Conservation (phyloP, 2,888 invertebrate species). For the Andrena dorsata region DNA sequence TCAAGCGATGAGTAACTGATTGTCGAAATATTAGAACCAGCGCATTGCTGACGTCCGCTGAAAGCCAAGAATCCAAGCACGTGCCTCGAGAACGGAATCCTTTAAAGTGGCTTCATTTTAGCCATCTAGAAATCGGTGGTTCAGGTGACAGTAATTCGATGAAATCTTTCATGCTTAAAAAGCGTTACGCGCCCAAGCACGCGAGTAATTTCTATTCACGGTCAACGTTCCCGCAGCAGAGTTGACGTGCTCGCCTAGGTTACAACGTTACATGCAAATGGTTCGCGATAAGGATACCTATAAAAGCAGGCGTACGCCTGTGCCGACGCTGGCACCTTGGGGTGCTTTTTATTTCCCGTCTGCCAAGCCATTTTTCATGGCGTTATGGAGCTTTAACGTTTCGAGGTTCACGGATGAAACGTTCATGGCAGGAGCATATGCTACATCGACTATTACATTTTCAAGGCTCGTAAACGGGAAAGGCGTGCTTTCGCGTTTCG, state of each 20-base stretch:
- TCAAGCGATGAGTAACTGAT: slow-evolving; percentile 1
- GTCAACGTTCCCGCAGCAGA: not conserved
- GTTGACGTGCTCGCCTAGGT: slow-evolving; percentile 1
- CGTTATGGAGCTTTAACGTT: slow-evolving; percentile 34
- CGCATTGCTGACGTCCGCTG: not conserved
- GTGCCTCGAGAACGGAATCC: not conserved
- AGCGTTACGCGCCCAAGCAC: not conserved
- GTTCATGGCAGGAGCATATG: slow-evolving; percentile 8
- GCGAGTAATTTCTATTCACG: slow-evolving; percentile 3
- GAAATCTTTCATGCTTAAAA: not conserved
- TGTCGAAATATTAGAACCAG: slow-evolving; percentile 4
- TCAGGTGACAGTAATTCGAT: not conserved
- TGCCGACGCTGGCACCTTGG: slow-evolving; percentile 2
- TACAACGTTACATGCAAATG: slow-evolving; percentile 13
- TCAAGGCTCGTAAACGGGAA: slow-evolving; percentile 1
- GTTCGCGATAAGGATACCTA: slow-evolving; percentile 8
- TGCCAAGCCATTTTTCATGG: slow-evolving; percentile 26
- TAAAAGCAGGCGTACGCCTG: not conserved
- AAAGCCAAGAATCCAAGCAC: not conserved
- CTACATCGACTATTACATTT: slow-evolving; percentile 3
- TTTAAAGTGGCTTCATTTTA: not conserved
- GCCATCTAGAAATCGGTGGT: not conserved
- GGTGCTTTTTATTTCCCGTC: slow-evolving; percentile 27
- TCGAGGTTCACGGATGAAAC: slow-evolving; percentile 23
- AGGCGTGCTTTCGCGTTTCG: not conserved